Percentiles rank a stretch among this genome's conserved stretches.
phyloP scores from a whole-genome alignment of 2,113 vertebrate species.

The Synodontis membranacea region DNA sequence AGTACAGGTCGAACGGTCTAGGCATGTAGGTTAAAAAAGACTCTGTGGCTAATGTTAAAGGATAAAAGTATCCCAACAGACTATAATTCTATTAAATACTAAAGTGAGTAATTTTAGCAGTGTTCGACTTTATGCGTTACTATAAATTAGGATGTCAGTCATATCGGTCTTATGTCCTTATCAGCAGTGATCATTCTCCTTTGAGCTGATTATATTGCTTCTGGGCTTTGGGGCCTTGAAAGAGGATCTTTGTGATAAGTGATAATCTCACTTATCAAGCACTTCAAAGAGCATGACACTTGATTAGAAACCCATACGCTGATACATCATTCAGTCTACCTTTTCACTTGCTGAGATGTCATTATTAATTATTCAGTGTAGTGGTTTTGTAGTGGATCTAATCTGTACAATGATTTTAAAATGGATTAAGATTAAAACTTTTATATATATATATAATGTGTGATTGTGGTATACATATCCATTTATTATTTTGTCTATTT shows the following conservation, averaged over 20 bases:
- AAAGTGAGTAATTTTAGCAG: not conserved
- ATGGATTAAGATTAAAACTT: not conserved
- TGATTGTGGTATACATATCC: not conserved
- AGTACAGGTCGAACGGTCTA: too few relatives aligned
- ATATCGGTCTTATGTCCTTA: not conserved
- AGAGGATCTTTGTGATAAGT: not conserved
- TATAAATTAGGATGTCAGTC: not conserved
- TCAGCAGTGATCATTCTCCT: not conserved
- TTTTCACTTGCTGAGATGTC: not conserved
- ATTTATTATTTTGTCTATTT: not conserved
- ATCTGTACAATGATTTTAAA: not conserved
- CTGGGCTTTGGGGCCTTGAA: not conserved
- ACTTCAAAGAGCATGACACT: conserved; percentile 17
- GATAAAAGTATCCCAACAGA: not conserved
- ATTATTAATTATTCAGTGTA: not conserved
- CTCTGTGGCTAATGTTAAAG: not conserved
- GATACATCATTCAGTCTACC: not conserved
- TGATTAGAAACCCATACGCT: not conserved
- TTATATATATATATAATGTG: not conserved
- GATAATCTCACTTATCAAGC: conserved; percentile 9
- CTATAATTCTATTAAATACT: not conserved
- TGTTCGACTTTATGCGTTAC: not conserved
- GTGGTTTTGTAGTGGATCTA: not conserved
- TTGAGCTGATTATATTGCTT: conserved; percentile 11
- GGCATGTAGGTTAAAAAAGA: not conserved